Base-by-base conservation (phyloP, 2,797 vertebrate species). In the Coreius guichenoti region DNA sequence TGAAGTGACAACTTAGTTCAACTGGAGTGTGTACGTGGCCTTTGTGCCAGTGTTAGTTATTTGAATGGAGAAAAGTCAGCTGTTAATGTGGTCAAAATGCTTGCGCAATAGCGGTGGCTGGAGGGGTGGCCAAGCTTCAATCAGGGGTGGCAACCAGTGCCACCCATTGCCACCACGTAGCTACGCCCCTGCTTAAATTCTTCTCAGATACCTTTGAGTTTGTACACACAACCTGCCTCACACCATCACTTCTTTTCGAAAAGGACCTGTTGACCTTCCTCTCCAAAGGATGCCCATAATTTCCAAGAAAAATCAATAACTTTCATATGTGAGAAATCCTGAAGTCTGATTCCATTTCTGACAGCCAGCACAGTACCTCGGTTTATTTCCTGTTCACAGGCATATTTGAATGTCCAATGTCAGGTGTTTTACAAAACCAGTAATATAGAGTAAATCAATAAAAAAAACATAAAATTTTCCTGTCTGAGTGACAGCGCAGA, bases 251-350 rank as follows among this genome's bases (percentile, higher is more conserved):
- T 74, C 26, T 51, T 67, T 47, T 33, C 23, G 54, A 65, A 68
- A 77, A 80, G 43, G 45, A 83, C 33, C 80, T 31, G 58, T 73
- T 85, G 85, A 90, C 87, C 88, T 83, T 74, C 49, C 83, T 86
- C 47, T 76, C 47, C 11, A 83, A 51, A 49, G 31, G 56, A 76
- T 31, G 45, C 36, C 61, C 70, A 68, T 76, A 47, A 83, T 89
- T 80, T 79, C 79, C 21, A 21, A 58, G n/a, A 77, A 80, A 86
- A 45, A 86, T 87, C 79, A n/a, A 70, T 73, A 72, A 29, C 70
- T 76, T 75, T 67, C 19, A 78, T 23, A 33, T 33, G 68, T 72
- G 47, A 43, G 58, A 33, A 80, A 39, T 56, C 56, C 61, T 76
- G 33, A 63, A 82, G 72, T 67, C 68, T 54, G 81, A 9, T 49